Conservation (phyloP, 1,140 invertebrate genomes). For the Berghia stephanieae region DNA sequence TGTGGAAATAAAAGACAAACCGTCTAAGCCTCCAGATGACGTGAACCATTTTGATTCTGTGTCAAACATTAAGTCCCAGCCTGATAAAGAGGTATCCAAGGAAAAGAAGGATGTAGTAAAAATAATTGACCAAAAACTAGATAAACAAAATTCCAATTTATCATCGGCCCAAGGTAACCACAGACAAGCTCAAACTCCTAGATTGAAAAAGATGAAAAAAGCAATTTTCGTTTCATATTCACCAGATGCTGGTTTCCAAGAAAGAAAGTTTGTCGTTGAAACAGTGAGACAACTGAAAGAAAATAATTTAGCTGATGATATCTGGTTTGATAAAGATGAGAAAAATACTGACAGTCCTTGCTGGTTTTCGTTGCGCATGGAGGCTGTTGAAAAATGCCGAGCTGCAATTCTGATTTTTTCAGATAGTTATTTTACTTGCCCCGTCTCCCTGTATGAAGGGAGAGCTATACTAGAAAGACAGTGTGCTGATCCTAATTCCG, state of each 20-base stretch:
- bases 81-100: background rate
- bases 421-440: constrained; percentile 62
- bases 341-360: constrained; percentile 60
- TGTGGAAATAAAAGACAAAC: constrained; percentile 1
- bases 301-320: constrained; percentile 63
- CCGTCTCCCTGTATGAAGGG: constrained; percentile 63
- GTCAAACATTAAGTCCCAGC: background rate
- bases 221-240: constrained; percentile 64
- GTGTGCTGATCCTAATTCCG: constrained; percentile 42
- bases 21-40: background rate
- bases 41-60: constrained; percentile 13
- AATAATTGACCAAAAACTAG: background rate
- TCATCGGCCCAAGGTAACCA: background rate
- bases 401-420: constrained; percentile 61
- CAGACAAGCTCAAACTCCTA: background rate
- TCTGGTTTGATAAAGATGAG: constrained; percentile 67
- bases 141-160: background rate
- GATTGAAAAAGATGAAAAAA: constrained; percentile 56
- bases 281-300: constrained; percentile 61
- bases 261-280: constrained; percentile 64
- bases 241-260: constrained; percentile 63
- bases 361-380: constrained; percentile 64
- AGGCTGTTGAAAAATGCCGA: constrained; percentile 61
- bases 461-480: constrained; percentile 60
- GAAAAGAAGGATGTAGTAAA: background rate